Evolutionary conservation across 2,113 vertebrate genomes (phyloP), one percentile per base, ranked within the genome.

Genomic region (Crotalus horridus): DNA sequence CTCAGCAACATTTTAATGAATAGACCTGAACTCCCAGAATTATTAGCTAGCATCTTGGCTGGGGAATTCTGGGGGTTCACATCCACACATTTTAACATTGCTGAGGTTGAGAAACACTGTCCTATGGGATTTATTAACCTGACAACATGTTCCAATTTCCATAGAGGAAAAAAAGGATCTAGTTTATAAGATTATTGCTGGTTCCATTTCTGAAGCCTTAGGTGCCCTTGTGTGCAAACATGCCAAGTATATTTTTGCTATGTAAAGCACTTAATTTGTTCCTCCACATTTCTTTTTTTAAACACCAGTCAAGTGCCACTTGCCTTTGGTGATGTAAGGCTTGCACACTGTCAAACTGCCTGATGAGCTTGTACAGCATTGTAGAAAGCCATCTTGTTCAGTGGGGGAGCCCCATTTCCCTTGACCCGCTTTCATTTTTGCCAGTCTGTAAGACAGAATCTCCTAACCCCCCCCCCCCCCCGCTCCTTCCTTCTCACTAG

Each of bases 401-500:
- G 69, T 81, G 74, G 3, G 74, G 6, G 6, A 39, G 15, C 6
- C 33, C 15, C 2, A 81, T 81, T 81, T 74, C 69, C 64, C n/a
- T 39, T 33, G 13, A 33, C 15, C 69, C 69, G 15, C 33, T 39
- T 74, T 39, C 6, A 81, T 81, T 81, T 81, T 81, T 39, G 69
- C 69, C 69, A 81, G 69, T 74, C 13, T 17, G 2, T 74, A 74
- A 17, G 33, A 8, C 33, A 39, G 33, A 20, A 81, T 39, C 17
- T 21, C 15, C n/a, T 20, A 51, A 3, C 0, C 3, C 1, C 6
- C 8, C 6, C n/a, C 15, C 15, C 2, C 15, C 6, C n/a, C 15
- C 15, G 1, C 15, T 33, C 2, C 69, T 39, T 39, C 13, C n/a
- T 81, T 81, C 15, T 81, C 6, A 39, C 69, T 33, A 81, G 69